A percentile compares a stretch with the other conserved stretches of the same genome.
phyloP scores from a whole-genome alignment of 2,888 invertebrate genomes.

The Troilus luridus region DNA sequence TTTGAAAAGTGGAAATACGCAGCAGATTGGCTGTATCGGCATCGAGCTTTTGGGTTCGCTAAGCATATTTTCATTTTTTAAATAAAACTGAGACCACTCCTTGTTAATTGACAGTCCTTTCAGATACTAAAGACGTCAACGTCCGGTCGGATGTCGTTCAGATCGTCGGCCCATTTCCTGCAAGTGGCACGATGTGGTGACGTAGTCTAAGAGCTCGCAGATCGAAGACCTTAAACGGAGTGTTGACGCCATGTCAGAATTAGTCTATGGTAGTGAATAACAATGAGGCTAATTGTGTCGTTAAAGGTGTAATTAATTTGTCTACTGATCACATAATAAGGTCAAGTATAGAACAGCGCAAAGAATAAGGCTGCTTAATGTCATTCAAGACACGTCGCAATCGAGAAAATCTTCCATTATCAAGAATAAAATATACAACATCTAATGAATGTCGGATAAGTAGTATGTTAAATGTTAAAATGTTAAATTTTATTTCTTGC shows the following conservation, averaged over 20 bases:
- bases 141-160: constrained; percentile 7
- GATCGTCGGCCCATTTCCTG: background rate
- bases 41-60: too few relatives aligned
- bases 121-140: background rate
- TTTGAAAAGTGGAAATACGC: too few relatives aligned
- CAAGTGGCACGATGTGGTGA: background rate
- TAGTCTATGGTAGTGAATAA: background rate
- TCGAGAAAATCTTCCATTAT: too few relatives aligned
- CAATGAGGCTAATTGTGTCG: background rate
- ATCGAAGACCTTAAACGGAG: background rate
- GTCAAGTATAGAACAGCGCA: background rate
- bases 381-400: background rate
- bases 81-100: background rate
- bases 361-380: background rate
- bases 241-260: background rate
- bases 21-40: too few relatives aligned
- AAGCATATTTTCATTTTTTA: too few relatives aligned
- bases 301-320: background rate
- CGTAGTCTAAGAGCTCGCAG: background rate
- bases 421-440: too few relatives aligned
- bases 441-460: too few relatives aligned
- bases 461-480: too few relatives aligned
- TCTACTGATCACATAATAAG: background rate
- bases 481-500: too few relatives aligned
- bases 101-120: background rate